phyloP scores from a whole-genome alignment of 2,888 invertebrate genomes.

The Lepidochitona cinerea region DNA sequence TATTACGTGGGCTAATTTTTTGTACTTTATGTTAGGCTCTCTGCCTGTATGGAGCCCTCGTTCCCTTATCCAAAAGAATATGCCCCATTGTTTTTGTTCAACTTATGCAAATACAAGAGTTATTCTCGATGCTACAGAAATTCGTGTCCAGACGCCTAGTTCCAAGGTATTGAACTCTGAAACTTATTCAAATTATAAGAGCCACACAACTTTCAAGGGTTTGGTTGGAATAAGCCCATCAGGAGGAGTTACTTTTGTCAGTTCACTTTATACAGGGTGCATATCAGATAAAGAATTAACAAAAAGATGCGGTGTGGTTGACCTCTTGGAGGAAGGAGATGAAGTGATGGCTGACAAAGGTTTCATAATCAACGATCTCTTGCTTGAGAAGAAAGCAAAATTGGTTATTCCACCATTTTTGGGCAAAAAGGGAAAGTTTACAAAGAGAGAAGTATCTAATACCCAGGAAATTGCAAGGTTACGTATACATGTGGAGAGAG shows the following conservation, averaged over 20 bases:
- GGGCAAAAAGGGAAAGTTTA: conserved; percentile 7
- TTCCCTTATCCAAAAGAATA: neutral
- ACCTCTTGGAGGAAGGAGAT: conserved; percentile 24
- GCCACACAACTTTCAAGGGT: conserved; percentile 17
- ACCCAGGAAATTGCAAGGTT: conserved; percentile 9
- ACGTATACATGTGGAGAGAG: conserved; percentile 18
- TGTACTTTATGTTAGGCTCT: neutral
- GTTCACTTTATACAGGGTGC: conserved; percentile 13
- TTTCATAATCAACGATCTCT: conserved; percentile 18
- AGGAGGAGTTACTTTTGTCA: conserved; percentile 23
- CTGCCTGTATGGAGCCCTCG: neutral
- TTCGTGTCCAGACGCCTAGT: neutral
- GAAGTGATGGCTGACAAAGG: conserved; percentile 28
- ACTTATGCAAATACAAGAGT: neutral
- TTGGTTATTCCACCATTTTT: conserved; percentile 25
- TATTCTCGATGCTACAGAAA: neutral
- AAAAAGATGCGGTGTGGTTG: conserved; percentile 3
- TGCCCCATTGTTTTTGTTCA: neutral
- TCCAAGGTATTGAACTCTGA: neutral
- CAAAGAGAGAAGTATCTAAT: neutral
- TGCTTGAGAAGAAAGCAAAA: conserved; percentile 9
- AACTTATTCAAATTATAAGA: conserved; percentile 16
- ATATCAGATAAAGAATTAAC: conserved; percentile 27
- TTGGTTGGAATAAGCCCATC: conserved; percentile 21
- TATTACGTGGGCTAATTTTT: neutral